Evolutionary conservation across 2,888 invertebrate genomes (phyloP).

Genomic region (Andrena dorsata): DNA sequence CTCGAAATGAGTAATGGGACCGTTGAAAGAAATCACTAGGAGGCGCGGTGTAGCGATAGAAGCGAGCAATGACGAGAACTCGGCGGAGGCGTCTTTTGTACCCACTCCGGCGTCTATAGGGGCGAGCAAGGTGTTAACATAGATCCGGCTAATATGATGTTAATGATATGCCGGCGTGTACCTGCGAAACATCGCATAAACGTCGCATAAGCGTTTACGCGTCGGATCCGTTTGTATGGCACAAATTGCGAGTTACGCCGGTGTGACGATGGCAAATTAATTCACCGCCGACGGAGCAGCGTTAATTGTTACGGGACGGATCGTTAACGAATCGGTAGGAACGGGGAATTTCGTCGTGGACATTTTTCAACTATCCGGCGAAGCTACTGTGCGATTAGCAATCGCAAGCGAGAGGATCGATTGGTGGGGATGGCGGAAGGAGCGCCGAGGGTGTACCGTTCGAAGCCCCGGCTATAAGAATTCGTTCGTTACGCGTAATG

Average conservation of each 20-base stretch:
- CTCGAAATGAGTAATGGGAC: conserved; percentile 30
- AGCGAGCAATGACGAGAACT: neutral
- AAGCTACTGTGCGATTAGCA: neutral
- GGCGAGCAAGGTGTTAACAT: conserved; percentile 40
- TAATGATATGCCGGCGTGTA: conserved; percentile 48
- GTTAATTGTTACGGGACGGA: conserved; percentile 35
- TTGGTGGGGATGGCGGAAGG: neutral
- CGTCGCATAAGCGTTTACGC: conserved; percentile 6
- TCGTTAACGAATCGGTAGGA: neutral
- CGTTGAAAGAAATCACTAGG: conserved; percentile 5
- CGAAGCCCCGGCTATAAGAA: conserved; percentile 13
- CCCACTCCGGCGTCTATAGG: conserved; percentile 9
- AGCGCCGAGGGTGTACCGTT: neutral
- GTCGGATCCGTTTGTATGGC: neutral
- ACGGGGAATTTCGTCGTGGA: neutral
- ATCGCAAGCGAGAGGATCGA: neutral
- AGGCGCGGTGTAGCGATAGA: conserved; percentile 16
- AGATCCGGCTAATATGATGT: conserved; percentile 41
- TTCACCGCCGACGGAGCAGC: conserved; percentile 19
- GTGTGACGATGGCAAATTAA: conserved; percentile 46
- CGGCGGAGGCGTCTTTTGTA: conserved; percentile 7
- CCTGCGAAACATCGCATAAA: conserved; percentile 38
- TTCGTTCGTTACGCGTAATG: conserved; percentile 53
- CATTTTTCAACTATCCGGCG: neutral
- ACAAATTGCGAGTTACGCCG: conserved; percentile 16